These are phyloP conservation scores for Dendrocincla tyrannina DNA, from an alignment of 2,797 vertebrate genomes.

Conservation along the genomic window DNA sequence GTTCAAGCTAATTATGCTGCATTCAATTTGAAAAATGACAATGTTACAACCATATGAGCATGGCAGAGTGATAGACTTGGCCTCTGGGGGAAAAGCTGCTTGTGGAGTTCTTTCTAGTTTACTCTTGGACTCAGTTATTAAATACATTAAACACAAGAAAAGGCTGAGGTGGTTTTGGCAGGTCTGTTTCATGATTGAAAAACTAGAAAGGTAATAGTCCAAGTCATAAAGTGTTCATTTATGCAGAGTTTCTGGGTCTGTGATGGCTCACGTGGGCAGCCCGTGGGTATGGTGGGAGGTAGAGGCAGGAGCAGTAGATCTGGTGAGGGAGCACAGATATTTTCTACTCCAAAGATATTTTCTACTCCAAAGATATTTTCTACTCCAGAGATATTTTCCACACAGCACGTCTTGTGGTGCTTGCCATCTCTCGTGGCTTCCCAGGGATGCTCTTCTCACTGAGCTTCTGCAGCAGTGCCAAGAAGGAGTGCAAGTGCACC, in stretches of 20 bases:
- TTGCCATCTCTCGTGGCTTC: neutral
- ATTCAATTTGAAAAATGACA: slow-evolving; percentile 43
- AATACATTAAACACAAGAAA: neutral
- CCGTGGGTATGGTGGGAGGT: neutral
- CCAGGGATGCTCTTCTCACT: neutral
- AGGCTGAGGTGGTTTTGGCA: neutral
- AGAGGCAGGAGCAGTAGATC: neutral
- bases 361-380: too few relatives aligned
- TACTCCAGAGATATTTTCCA: too few relatives aligned
- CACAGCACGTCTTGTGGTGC: neutral
- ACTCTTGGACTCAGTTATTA: neutral
- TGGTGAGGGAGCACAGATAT: neutral
- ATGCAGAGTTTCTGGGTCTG: neutral
- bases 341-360: neutral
- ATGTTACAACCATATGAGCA: neutral
- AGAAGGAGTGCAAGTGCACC: neutral
- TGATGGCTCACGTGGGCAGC: neutral
- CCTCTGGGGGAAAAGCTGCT: slow-evolving; percentile 17
- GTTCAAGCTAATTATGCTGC: slow-evolving; percentile 21
- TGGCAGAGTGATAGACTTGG: neutral
- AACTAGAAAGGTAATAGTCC: neutral
- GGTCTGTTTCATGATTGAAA: neutral
- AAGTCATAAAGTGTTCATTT: neutral
- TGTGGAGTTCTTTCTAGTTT: neutral
- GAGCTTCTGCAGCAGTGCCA: neutral